phyloP scores from a whole-genome alignment of 2,113 vertebrate species.

The Alces alces region DNA sequence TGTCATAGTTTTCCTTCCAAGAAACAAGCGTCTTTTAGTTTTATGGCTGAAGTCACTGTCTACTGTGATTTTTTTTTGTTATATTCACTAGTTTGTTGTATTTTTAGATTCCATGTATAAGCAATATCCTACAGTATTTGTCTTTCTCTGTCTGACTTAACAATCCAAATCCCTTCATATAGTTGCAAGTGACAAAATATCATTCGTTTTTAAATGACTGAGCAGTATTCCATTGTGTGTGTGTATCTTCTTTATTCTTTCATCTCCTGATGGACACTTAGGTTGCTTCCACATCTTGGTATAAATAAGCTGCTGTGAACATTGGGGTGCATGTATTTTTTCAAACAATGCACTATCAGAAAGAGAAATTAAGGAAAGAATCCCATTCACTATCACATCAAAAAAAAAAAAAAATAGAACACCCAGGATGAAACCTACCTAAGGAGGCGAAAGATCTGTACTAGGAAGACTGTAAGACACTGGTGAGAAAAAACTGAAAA shows the following conservation, averaged over 20 bases:
- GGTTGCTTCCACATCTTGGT: not conserved
- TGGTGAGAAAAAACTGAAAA: not conserved
- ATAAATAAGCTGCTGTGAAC: not conserved
- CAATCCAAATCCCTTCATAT: rapidly evolving
- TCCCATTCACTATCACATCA: not conserved
- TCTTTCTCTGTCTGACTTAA: not conserved
- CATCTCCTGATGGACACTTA: not conserved
- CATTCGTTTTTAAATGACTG: rapidly evolving
- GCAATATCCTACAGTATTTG: rapidly evolving
- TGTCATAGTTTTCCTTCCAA: rapidly evolving
- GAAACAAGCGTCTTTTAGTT: not conserved
- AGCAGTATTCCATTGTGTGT: rapidly evolving
- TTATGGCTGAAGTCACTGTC: too few relatives aligned
- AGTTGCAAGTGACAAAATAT: rapidly evolving
- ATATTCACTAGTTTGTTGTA: not conserved
- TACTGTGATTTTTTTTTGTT: rapidly evolving
- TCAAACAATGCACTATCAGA: not conserved
- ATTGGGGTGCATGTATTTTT: too few relatives aligned
- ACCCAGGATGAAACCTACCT: not conserved
- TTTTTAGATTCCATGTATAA: not conserved
- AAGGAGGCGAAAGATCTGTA: not conserved
- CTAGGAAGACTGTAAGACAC: not conserved
- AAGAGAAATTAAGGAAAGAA: not conserved
- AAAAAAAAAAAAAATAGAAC: not conserved
- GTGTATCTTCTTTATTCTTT: not conserved